Conservation (phyloP, 2,113 vertebrate genomes). For the Crotalus tigris region DNA sequence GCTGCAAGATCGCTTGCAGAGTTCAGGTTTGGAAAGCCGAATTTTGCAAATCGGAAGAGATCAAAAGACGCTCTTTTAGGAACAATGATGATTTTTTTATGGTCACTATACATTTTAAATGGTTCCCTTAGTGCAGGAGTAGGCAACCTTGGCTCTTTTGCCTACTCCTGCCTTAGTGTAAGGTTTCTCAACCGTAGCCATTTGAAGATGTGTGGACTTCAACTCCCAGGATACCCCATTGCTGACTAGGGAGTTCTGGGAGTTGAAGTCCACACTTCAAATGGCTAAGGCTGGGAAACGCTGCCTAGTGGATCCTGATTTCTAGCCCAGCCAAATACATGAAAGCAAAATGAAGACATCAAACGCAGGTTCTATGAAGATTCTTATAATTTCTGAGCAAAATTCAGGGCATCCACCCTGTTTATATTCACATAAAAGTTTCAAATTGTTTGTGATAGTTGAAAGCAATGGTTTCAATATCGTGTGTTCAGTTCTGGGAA, state of each 20-base stretch:
- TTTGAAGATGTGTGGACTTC: background rate
- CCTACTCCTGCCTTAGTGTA: too few relatives aligned
- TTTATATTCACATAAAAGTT: background rate
- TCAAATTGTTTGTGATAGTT: background rate
- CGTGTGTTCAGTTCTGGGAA: background rate
- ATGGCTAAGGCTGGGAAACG: background rate
- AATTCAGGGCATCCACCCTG: background rate
- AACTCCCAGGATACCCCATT: background rate
- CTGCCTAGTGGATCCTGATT: background rate
- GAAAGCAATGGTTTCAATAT: background rate
- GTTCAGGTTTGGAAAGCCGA: too few relatives aligned
- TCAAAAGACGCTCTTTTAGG: background rate
- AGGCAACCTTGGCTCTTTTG: too few relatives aligned
- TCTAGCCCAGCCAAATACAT: background rate
- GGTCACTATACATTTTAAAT: background rate
- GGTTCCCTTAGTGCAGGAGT: background rate
- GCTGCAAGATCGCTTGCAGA: background rate
- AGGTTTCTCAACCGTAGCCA: background rate
- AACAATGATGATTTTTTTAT: background rate
- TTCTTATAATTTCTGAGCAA: background rate
- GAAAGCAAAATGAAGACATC: background rate
- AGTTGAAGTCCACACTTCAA: background rate
- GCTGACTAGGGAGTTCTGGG: background rate
- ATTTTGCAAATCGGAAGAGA: background rate
- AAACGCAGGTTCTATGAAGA: background rate